Conservation (phyloP, 2,888 invertebrate genomes). For the Vesta saturnalis region DNA sequence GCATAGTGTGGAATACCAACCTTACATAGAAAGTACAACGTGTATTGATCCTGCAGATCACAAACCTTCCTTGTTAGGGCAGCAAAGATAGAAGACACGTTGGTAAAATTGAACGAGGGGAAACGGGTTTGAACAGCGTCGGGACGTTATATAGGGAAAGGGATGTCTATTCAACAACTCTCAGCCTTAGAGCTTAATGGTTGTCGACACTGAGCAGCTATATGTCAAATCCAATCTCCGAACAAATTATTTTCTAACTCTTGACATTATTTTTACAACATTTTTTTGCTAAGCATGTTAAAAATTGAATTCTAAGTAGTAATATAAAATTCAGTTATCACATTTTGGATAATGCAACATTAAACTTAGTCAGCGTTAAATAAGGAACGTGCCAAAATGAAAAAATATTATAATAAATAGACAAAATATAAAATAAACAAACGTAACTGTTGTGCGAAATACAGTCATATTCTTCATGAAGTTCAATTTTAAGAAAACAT, state of each 20-base stretch:
- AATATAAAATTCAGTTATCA: too few species aligned
- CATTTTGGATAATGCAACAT: too few species aligned
- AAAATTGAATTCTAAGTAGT: neutral
- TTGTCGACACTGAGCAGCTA: constrained; percentile 46
- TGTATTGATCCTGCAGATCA: constrained; percentile 51
- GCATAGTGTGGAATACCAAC: constrained; percentile 24
- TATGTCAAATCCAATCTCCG: constrained; percentile 39
- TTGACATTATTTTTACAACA: constrained; percentile 16
- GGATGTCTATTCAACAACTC: constrained; percentile 49
- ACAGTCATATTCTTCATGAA: constrained; percentile 21
- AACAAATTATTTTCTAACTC: constrained; percentile 27
- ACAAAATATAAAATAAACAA: too few species aligned
- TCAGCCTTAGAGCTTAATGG: constrained; percentile 48
- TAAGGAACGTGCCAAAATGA: too few species aligned
- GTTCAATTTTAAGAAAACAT: constrained; percentile 47
- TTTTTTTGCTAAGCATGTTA: neutral
- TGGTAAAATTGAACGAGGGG: constrained; percentile 39
- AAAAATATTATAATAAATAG: too few species aligned
- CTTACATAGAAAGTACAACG: constrained; percentile 42
- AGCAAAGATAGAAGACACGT: constrained; percentile 41
- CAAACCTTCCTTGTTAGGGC: constrained; percentile 43
- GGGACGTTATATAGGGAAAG: constrained; percentile 38
- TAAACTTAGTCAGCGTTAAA: too few species aligned
- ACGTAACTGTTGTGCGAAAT: neutral
- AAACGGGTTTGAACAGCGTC: constrained; percentile 33